Conservation (phyloP, 2,113 vertebrate genomes). For the Macrotis lagotis region DNA sequence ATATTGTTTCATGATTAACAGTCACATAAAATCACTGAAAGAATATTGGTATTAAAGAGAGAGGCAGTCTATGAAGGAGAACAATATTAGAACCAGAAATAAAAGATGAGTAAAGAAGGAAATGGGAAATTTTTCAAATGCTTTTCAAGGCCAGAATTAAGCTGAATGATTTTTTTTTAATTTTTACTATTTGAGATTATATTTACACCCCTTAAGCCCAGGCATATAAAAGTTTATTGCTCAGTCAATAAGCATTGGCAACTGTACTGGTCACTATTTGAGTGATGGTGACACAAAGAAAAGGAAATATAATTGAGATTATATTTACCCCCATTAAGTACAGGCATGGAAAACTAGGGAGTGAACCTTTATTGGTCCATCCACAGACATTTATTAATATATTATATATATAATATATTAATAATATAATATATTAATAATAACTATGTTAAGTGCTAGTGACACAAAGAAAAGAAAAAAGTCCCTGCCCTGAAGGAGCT, state of each 20-base stretch:
- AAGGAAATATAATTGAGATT: too few species aligned
- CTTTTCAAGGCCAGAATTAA: neutral
- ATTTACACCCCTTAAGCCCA: neutral
- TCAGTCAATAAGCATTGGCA: neutral
- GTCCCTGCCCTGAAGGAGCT: neutral
- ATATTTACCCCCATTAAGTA: too few species aligned
- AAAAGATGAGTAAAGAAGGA: neutral
- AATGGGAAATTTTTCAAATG: neutral
- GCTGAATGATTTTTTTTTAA: neutral
- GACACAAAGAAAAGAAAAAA: neutral
- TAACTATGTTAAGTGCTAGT: too few species aligned
- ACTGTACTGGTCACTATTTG: neutral
- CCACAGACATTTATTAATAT: too few species aligned
- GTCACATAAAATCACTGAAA: neutral
- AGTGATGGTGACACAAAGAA: neutral
- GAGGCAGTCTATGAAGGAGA: neutral
- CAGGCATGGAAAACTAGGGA: too few species aligned
- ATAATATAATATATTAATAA: too few species aligned
- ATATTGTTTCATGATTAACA: neutral
- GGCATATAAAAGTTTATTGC: neutral
- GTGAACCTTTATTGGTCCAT: too few species aligned
- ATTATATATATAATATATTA: too few species aligned
- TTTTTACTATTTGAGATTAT: neutral
- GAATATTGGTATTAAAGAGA: neutral
- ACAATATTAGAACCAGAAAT: neutral